Evolutionary conservation across 2,888 invertebrate species (phyloP).

Genomic region (Drosophila putrida): DNA sequence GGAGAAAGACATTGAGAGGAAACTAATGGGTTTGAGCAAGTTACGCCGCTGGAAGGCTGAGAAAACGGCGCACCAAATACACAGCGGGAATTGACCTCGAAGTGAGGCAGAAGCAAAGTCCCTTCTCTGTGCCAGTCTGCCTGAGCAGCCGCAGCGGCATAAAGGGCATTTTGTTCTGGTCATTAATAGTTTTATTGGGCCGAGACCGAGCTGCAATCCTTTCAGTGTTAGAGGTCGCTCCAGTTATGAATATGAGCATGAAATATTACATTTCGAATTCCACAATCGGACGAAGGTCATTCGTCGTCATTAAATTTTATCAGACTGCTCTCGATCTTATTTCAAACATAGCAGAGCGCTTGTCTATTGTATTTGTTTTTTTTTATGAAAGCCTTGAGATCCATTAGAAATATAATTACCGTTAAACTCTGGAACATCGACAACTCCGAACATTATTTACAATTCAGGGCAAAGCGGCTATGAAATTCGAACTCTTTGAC

Average conservation of each 20-base stretch:
- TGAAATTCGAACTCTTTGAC: constrained; percentile 54
- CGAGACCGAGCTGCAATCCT: constrained; percentile 45
- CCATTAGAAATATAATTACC: constrained; percentile 45
- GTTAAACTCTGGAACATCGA: constrained; percentile 9
- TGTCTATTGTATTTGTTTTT: constrained; percentile 7
- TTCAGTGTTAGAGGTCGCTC: constrained; percentile 55
- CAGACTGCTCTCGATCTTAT: constrained; percentile 64
- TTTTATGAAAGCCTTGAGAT: constrained; percentile 69
- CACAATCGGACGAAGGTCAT: constrained; percentile 71
- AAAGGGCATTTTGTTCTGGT: constrained; percentile 80
- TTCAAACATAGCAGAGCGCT: constrained; percentile 35
- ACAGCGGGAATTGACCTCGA: constrained; percentile 79
- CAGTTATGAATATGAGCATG: constrained; percentile 65
- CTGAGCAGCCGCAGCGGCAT: constrained; percentile 50
- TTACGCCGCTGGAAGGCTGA: constrained; percentile 55
- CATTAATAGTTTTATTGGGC: constrained; percentile 82
- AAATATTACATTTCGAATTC: constrained; percentile 74
- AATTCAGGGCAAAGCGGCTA: constrained; percentile 9
- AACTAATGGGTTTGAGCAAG: constrained; percentile 53
- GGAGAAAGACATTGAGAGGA: constrained; percentile 14
- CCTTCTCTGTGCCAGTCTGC: constrained; percentile 5
- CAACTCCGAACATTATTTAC: constrained; percentile 11
- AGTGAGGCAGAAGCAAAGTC: constrained; percentile 23
- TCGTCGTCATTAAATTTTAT: constrained; percentile 58
- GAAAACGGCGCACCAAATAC: constrained; percentile 77